Percentiles rank a stretch among this genome's conserved stretches.
Evolutionary conservation across 1,140 invertebrate species (phyloP).

Genomic region (Sycobia sp.): DNA sequence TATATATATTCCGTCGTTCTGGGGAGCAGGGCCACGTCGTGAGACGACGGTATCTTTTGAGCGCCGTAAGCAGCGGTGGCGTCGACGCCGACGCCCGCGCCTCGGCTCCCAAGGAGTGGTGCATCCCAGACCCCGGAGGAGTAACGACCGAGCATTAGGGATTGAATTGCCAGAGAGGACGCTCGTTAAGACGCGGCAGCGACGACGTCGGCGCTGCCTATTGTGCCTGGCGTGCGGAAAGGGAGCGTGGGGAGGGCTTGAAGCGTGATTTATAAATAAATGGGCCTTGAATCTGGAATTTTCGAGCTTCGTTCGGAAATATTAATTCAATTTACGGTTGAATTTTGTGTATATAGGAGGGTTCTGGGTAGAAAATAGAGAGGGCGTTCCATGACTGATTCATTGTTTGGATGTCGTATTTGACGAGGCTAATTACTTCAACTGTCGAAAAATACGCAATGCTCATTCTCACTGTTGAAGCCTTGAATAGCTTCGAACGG

Average conservation of each 20-base stretch:
- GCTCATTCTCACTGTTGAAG: too few species aligned
- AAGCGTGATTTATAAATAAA: slow-evolving; percentile 40
- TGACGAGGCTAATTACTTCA: too few species aligned
- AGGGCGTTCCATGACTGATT: too few species aligned
- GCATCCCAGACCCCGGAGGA: slow-evolving; percentile 29
- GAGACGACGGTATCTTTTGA: slow-evolving; percentile 26
- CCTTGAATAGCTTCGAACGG: too few species aligned
- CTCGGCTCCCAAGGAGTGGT: too few species aligned
- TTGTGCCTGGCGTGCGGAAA: slow-evolving; percentile 10
- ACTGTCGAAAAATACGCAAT: too few species aligned
- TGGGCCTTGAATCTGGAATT: background rate
- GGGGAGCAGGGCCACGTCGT: slow-evolving; percentile 3
- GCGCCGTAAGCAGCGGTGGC: slow-evolving; percentile 4
- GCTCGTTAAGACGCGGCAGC: slow-evolving; percentile 40
- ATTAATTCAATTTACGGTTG: too few species aligned
- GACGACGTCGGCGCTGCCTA: slow-evolving; percentile 6
- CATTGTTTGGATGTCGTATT: too few species aligned
- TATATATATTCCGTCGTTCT: too few species aligned
- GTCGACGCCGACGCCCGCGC: too few species aligned
- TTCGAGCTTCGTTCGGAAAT: slow-evolving; percentile 1
- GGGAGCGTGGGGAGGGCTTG: slow-evolving; percentile 19
- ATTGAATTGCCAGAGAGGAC: slow-evolving; percentile 45
- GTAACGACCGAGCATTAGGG: slow-evolving; percentile 46
- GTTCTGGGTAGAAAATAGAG: too few species aligned
- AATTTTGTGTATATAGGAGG: too few species aligned